phyloP scores from a whole-genome alignment of 2,888 invertebrate species.

The Cataglyphis altisquamis region DNA sequence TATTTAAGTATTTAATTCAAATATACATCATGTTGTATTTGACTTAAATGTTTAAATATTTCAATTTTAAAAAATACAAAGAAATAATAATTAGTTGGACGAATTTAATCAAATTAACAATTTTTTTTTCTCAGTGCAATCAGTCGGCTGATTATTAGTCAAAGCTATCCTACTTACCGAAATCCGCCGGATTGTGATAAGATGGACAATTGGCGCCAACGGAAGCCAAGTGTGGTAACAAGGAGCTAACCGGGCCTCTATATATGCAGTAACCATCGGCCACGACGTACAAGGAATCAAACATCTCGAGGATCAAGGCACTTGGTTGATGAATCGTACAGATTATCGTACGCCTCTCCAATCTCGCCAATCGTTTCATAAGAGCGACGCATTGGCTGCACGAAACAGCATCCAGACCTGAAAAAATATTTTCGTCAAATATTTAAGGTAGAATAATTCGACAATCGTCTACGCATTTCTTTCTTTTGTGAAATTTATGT shows the following conservation, averaged over 20 bases:
- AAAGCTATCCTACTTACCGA: slow-evolving; percentile 89
- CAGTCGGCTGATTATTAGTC: background rate
- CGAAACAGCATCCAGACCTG: slow-evolving; percentile 95
- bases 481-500: background rate
- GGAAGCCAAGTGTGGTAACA: slow-evolving; percentile 92
- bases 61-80: no score
- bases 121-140: no score
- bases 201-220: slow-evolving; percentile 94
- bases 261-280: slow-evolving; percentile 94
- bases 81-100: no score
- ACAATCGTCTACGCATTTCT: background rate
- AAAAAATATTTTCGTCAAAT: slow-evolving; percentile 24
- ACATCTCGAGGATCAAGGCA: slow-evolving; percentile 96
- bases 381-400: slow-evolving; percentile 94
- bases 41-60: no score
- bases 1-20: no score
- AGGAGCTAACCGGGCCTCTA: slow-evolving; percentile 91
- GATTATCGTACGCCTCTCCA: slow-evolving; percentile 94
- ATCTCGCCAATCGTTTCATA: slow-evolving; percentile 92
- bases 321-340: slow-evolving; percentile 98
- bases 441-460: background rate
- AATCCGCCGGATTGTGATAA: slow-evolving; percentile 98
- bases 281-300: slow-evolving; percentile 95
- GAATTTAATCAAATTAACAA: no score
- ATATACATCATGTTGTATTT: no score